Evolutionary conservation across 2,888 invertebrate genomes (phyloP), one percentile per base, ranked within the genome.

Genomic region (Fragum sueziense): DNA sequence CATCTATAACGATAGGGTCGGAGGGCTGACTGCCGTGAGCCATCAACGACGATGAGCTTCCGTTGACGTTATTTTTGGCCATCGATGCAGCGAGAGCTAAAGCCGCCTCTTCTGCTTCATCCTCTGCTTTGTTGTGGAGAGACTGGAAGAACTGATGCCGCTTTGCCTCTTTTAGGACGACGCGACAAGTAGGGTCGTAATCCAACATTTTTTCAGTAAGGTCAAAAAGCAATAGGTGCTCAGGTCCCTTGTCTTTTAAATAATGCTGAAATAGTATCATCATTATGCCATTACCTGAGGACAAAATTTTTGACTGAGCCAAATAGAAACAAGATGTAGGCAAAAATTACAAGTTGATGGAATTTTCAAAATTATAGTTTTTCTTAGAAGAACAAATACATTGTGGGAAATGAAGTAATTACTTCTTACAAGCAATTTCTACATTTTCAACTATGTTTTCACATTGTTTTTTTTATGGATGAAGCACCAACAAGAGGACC

Each of bases 161-260:
- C 90, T 99, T 94, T 22, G 98, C 97, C 90, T 99, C 98, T 78
- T 95, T 95, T 89, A 99, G 95, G 88, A 96, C 96, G 91, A 99
- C 96, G 84, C 99, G 95, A 91, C 97, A 96, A 81, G 96, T 95
- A 34, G 99, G 99, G 93, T 99, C 98, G 94, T 99, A 99, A 90
- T 98, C 98, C 93, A 99, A 94, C 99, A 99, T 99, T 93, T 96
- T 96, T 90, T 96, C 96, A 89, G 99, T 96, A 92, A 99, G 95
- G 93, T 99, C 98, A 94, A 99, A 99, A 91, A 99, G 94, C 93
- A 97, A 96, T 84, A 96, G 95, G 93, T 99, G 97, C 91, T 99
- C 99, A 87, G 97, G 96, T 89, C 97, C 96, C 89, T 97, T 97
- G 90, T 95, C 95, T 92, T 96, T 95, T 93, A 97, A 95, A 94